phyloP scores from a whole-genome alignment of 2,797 vertebrate species.

The Sebastes nivosus region DNA sequence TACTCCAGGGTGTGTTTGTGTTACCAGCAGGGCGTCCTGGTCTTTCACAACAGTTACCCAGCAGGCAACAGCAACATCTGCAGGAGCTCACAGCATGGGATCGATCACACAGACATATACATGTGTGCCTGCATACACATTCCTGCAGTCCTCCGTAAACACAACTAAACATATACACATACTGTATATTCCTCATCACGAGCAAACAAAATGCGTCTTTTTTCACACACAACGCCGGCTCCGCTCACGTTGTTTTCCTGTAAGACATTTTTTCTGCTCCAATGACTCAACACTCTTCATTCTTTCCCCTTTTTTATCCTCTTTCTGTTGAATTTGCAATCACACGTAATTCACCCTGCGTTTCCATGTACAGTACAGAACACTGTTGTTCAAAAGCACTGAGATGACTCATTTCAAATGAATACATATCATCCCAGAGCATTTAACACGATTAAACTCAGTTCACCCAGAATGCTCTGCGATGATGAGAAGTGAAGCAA shows the following conservation, averaged over 20 bases:
- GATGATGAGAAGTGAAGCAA: neutral
- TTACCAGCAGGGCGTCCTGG: conserved; percentile 9
- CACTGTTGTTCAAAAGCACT: neutral
- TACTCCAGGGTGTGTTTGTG: neutral
- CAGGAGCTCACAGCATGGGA: conserved; percentile 26
- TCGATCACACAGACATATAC: rapidly evolving
- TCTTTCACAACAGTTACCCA: conserved; percentile 30
- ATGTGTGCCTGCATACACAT: no score
- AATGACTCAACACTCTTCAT: neutral
- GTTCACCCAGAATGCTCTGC: neutral
- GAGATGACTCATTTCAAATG: neutral
- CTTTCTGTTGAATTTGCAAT: neutral
- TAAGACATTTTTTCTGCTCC: neutral
- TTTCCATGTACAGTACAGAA: neutral
- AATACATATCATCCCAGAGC: neutral
- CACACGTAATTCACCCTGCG: neutral
- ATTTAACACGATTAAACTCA: neutral
- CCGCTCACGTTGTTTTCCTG: no score
- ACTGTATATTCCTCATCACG: no score
- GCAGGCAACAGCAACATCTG: conserved; percentile 38
- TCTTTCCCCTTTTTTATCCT: neutral
- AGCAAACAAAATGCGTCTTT: no score
- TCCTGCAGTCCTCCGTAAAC: no score
- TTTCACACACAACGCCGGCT: no score
- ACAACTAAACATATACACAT: no score